Conservation (phyloP, 2,888 invertebrate species). For the Diloba caeruleocephala region DNA sequence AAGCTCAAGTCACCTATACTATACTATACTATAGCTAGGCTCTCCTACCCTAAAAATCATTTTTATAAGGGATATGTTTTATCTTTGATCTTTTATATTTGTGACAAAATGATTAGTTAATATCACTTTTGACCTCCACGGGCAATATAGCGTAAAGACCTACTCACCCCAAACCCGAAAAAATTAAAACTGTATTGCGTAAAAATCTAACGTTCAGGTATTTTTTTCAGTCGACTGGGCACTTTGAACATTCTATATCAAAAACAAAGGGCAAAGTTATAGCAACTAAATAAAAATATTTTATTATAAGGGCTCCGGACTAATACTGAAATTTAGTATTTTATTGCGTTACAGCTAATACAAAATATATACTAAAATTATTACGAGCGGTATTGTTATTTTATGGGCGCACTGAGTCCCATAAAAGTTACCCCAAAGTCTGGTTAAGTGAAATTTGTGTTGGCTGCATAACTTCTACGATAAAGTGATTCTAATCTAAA, state of each 20-base stretch:
- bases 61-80: too few relatives aligned
- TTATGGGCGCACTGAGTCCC: slow-evolving; percentile 14
- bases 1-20: too few relatives aligned
- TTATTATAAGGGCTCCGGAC: not conserved
- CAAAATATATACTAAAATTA: slow-evolving; percentile 15
- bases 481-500: slow-evolving; percentile 15
- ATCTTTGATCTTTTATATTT: too few relatives aligned
- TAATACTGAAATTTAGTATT: slow-evolving; percentile 5
- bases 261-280: slow-evolving; percentile 14
- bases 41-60: too few relatives aligned
- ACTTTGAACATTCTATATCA: slow-evolving; percentile 31
- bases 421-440: slow-evolving; percentile 22
- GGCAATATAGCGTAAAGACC: not conserved
- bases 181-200: slow-evolving; percentile 22
- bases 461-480: not conserved
- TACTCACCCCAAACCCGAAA: slow-evolving; percentile 8
- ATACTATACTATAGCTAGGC: too few relatives aligned
- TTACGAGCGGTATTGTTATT: slow-evolving; percentile 23
- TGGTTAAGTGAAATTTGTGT: slow-evolving; percentile 20
- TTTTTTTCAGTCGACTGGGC: slow-evolving; percentile 29
- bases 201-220: slow-evolving; percentile 19
- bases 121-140: slow-evolving; percentile 8
- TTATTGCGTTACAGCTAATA: slow-evolving; percentile 14
- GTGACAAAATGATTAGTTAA: slow-evolving; percentile 1
- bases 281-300: slow-evolving; percentile 21